These are phyloP conservation scores for Beaufortia kweichowensis DNA, from an alignment of 2,113 vertebrate species.

Conservation along the genomic window DNA sequence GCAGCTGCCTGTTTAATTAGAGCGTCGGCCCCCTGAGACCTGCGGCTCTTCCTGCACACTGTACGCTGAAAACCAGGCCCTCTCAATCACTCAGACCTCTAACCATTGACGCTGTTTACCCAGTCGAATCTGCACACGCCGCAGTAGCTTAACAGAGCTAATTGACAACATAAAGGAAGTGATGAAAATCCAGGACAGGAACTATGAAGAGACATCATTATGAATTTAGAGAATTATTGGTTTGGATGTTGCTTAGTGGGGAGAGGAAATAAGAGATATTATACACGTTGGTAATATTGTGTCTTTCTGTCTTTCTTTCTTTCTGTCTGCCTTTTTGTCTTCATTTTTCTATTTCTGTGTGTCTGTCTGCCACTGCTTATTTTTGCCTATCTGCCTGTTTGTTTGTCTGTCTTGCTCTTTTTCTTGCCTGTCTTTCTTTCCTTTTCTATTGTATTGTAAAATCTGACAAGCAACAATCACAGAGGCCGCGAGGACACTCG, in stretches of 20 bases:
- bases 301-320: no score
- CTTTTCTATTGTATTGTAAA: no score
- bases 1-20: conserved; percentile 61
- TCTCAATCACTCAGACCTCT: conserved; percentile 49
- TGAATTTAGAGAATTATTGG: conserved; percentile 1
- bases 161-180: conserved; percentile 47
- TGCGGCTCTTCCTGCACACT: conserved; percentile 30
- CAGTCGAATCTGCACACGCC: conserved; percentile 25
- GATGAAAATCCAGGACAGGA: conserved; percentile 26
- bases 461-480: neutral
- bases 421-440: no score
- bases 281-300: no score
- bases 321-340: no score
- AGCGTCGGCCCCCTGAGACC: conserved; percentile 45
- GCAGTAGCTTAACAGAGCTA: conserved; percentile 44
- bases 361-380: no score
- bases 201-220: conserved; percentile 18
- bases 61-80: conserved; percentile 31
- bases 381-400: no score
- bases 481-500: neutral
- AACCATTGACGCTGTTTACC: conserved; percentile 45
- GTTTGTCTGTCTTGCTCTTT: no score
- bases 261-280: no score
- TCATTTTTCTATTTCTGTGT: no score
- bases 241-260: neutral